Base-by-base conservation (phyloP, 2,113 vertebrate species). In the Crypturellus undulatus region DNA sequence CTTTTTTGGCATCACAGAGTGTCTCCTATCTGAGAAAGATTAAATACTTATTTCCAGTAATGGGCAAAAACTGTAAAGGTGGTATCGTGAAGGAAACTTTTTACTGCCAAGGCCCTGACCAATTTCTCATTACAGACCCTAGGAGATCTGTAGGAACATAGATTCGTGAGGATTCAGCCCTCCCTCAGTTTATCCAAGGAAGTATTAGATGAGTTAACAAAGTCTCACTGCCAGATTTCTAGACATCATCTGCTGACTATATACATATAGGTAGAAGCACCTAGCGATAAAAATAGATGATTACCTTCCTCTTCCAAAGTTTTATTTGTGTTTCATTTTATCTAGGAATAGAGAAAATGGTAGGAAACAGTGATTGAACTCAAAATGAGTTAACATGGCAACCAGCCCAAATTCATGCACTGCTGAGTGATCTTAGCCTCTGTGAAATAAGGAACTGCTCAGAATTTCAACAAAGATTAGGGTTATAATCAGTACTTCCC, bases 321-420 rank as follows among this genome's bases (percentile, higher is more conserved):
- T 90, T 72, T 88, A 79, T 92, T 94, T 92, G 47, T 49, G 54
- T 87, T 95, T 84, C 65, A 36, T 81, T 90, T 77, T 84, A 26
- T 65, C 54, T 90, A 94, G 22, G 38, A 62, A 75, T 76, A 38
- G 30, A 63, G 91, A 88, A 92, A 81, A 22, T 18, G 2, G 81
- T 36, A 26, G 32, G 70, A 76, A 92, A 17, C 3, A 20, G 52
- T 40, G 64, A 49, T 32, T 92, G 84, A 93, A 81, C 82, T 69
- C 56, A 81, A n/a, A 83, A 52, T 78, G 79, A 95, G 91, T 91
- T 86, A 90, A 76, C 36, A 45, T 92, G 94, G 83, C 90, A 95
- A 80, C n/a, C 47, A 92, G 85, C 88, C 90, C 69, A 67, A 73
- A 21, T 79, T 32, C 0, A 0, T 76, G 51, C 30, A 47, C 45